A percentile compares a stretch with the other conserved stretches of the same genome.
phyloP scores from a whole-genome alignment of 2,113 vertebrate species.

The Microcebus griseorufus region DNA sequence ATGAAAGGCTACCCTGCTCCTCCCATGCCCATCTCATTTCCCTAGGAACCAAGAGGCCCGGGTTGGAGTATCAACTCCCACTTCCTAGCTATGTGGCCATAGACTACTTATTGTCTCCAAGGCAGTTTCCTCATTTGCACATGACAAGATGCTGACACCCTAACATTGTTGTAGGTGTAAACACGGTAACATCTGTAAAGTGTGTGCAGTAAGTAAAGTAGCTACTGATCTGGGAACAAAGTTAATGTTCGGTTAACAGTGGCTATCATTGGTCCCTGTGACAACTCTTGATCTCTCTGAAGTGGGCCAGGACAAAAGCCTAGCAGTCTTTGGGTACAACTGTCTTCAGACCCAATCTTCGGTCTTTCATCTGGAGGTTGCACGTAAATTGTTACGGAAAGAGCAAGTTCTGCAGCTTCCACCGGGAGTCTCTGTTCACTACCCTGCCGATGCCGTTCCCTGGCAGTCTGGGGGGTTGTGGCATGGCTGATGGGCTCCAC shows the following conservation, averaged over 20 bases:
- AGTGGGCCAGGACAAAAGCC: no score
- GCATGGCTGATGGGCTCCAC: neutral
- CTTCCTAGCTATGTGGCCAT: neutral
- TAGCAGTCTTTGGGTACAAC: neutral
- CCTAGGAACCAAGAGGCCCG: neutral
- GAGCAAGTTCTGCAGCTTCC: neutral
- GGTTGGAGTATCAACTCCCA: neutral
- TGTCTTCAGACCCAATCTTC: neutral
- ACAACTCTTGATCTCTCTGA: neutral
- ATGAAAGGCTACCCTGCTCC: neutral
- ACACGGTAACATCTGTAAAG: neutral
- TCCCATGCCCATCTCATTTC: neutral
- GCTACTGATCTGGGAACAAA: neutral
- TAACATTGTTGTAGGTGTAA: neutral
- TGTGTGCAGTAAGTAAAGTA: neutral
- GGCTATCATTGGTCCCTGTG: neutral
- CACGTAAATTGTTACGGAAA: neutral
- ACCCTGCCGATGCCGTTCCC: accelerated
- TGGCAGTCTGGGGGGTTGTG: neutral
- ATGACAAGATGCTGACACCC: neutral
- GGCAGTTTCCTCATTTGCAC: neutral
- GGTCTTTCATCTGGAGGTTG: neutral
- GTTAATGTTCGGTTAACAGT: neutral
- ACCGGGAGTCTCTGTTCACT: neutral
- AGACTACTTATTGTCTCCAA: neutral